phyloP scores from a whole-genome alignment of 92 coral and sea anemone species.

The Scolanthus callimorphus region DNA sequence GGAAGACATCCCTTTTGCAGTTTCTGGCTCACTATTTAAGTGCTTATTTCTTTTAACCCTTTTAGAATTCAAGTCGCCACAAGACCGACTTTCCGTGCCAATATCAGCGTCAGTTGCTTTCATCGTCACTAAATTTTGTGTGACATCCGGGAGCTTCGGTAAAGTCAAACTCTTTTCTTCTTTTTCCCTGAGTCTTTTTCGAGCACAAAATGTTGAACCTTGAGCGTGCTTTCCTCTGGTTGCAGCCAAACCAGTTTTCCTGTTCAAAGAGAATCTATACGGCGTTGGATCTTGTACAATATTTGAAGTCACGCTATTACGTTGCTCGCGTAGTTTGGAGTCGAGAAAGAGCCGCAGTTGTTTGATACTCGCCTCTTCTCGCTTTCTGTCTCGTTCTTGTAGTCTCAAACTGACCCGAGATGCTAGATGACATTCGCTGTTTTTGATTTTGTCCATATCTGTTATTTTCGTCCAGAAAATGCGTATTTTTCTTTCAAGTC shows the following conservation, averaged over 20 bases:
- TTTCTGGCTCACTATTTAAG: too few relatives aligned
- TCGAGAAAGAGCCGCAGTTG: background rate
- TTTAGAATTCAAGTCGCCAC: too few relatives aligned
- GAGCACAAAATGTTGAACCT: slow-evolving; percentile 6
- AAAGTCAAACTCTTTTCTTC: slow-evolving; percentile 4
- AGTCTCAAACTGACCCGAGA: background rate
- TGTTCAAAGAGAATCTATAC: slow-evolving; percentile 18
- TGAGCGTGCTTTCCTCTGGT: slow-evolving; percentile 13
- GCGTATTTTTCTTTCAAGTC: too few relatives aligned
- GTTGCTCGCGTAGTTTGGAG: background rate
- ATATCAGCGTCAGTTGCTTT: too few relatives aligned
- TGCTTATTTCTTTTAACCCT: too few relatives aligned
- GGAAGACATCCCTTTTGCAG: background rate
- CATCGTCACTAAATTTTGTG: slow-evolving; percentile 24
- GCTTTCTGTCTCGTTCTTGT: background rate
- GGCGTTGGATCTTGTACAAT: slow-evolving; percentile 11
- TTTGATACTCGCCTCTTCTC: background rate
- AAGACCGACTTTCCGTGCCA: too few relatives aligned
- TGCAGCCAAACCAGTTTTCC: slow-evolving; percentile 15
- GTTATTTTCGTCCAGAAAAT: too few relatives aligned
- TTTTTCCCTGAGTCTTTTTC: slow-evolving; percentile 10
- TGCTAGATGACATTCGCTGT: background rate
- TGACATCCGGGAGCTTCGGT: slow-evolving; percentile 9
- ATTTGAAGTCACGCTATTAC: background rate
- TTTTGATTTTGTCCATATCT: too few relatives aligned